Percentiles rank a stretch among this genome's conserved stretches.
Evolutionary conservation across 2,113 vertebrate genomes (phyloP).

Genomic region (Verasper variegatus): DNA sequence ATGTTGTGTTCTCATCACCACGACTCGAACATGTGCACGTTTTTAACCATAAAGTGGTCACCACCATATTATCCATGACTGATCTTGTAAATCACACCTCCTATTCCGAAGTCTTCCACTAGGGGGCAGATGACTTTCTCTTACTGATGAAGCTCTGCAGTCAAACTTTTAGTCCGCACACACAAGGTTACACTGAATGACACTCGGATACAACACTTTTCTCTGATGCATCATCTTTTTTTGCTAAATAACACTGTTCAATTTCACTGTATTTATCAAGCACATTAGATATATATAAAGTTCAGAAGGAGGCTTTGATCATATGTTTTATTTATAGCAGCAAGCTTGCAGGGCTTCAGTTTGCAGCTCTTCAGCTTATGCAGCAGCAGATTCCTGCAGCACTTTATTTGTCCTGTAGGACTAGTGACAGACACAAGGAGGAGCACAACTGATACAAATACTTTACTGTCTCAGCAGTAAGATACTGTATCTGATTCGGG

Average conservation of each 20-base stretch:
- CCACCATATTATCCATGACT: neutral
- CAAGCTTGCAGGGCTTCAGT: slow-evolving; percentile 18
- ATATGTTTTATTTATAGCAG: neutral
- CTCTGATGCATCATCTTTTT: neutral
- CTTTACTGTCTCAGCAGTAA: neutral
- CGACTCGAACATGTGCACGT: slow-evolving; percentile 9
- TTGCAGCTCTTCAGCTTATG: slow-evolving; percentile 46
- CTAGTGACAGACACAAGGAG: slow-evolving; percentile 28
- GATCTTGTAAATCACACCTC: slow-evolving; percentile 1
- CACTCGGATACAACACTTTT: neutral
- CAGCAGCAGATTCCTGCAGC: slow-evolving; percentile 64
- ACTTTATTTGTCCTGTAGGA: slow-evolving; percentile 30
- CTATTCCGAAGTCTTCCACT: slow-evolving; percentile 46
- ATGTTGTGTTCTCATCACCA: slow-evolving; percentile 45
- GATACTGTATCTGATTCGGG: neutral
- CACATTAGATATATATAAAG: neutral
- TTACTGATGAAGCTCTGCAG: slow-evolving; percentile 65
- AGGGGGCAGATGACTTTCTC: slow-evolving; percentile 51
- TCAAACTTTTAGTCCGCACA: slow-evolving; percentile 50
- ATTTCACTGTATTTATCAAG: neutral
- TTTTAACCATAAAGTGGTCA: slow-evolving; percentile 3
- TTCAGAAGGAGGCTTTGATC: neutral
- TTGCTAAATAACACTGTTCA: neutral
- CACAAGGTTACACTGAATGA: slow-evolving; percentile 58
- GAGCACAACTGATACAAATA: slow-evolving; percentile 17